phyloP scores from a whole-genome alignment of 2,888 invertebrate species.

The Hetaerina titia region DNA sequence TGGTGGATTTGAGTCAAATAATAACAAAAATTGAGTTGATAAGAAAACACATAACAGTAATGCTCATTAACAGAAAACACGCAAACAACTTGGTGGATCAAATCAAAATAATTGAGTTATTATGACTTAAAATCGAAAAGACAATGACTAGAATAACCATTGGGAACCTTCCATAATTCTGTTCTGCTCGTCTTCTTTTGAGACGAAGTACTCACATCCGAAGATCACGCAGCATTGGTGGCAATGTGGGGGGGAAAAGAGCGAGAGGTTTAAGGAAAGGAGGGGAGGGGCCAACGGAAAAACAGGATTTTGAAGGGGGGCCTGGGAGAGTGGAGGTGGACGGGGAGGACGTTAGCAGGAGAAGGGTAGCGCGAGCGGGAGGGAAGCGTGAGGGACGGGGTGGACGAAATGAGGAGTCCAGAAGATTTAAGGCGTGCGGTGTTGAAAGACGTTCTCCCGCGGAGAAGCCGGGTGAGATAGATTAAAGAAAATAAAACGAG shows the following conservation, averaged over 20 bases:
- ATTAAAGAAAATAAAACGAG: slow-evolving; percentile 1
- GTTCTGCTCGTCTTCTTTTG: too few relatives aligned
- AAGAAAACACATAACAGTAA: too few relatives aligned
- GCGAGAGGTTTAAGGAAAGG: background rate
- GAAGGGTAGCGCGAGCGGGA: background rate
- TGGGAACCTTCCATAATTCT: too few relatives aligned
- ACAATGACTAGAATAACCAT: too few relatives aligned
- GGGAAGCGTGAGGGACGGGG: background rate
- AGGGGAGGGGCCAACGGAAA: background rate
- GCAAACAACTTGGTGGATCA: too few relatives aligned
- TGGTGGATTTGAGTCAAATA: too few relatives aligned
- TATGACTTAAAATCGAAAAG: too few relatives aligned
- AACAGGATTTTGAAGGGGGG: background rate
- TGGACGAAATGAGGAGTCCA: background rate
- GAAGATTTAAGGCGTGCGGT: slow-evolving; percentile 58
- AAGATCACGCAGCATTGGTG: background rate
- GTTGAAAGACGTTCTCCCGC: slow-evolving; percentile 45
- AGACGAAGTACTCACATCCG: too few relatives aligned
- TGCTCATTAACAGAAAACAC: too few relatives aligned
- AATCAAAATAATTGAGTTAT: too few relatives aligned
- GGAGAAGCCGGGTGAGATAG: background rate
- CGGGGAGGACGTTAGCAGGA: background rate
- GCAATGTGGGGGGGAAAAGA: background rate
- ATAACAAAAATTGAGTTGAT: too few relatives aligned
- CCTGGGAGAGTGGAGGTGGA: background rate